A percentile compares a stretch with the other conserved stretches of the same genome.
Conservation (phyloP, 2,113 vertebrate genomes). For the Anas platyrhynchos region DNA sequence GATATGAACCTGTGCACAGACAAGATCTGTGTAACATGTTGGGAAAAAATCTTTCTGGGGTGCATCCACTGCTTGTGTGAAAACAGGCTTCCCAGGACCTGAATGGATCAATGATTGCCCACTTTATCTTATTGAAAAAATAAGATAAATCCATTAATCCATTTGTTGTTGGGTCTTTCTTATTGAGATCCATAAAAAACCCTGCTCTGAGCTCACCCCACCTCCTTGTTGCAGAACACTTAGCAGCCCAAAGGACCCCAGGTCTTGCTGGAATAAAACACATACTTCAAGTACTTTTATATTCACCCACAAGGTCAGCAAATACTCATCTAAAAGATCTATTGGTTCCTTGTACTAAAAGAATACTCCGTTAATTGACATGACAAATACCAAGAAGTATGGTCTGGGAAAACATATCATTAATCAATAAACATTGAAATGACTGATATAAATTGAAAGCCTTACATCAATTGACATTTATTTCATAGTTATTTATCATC, state of each 20-base stretch:
- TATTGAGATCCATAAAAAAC: background rate
- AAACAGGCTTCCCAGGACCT: background rate
- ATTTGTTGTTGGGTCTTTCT: background rate
- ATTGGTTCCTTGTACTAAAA: background rate
- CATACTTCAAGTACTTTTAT: background rate
- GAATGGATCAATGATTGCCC: background rate
- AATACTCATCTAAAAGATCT: background rate
- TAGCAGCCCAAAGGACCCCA: background rate
- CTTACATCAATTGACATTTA: background rate
- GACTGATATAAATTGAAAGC: background rate
- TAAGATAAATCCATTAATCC: too few species aligned
- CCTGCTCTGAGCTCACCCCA: background rate
- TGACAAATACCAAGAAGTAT: background rate
- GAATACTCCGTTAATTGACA: background rate
- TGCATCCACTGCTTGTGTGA: background rate
- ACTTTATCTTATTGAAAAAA: background rate
- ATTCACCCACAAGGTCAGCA: background rate
- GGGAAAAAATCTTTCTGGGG: background rate
- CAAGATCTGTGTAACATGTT: background rate
- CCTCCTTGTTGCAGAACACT: background rate
- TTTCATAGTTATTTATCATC: background rate
- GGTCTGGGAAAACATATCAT: background rate
- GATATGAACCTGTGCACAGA: background rate
- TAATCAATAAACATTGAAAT: constrained; percentile 2
- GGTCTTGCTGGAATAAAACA: background rate